A percentile compares a stretch with the other conserved stretches of the same genome.
Evolutionary conservation across 2,797 vertebrate species (phyloP).

Genomic region (Eremophila alpestris): DNA sequence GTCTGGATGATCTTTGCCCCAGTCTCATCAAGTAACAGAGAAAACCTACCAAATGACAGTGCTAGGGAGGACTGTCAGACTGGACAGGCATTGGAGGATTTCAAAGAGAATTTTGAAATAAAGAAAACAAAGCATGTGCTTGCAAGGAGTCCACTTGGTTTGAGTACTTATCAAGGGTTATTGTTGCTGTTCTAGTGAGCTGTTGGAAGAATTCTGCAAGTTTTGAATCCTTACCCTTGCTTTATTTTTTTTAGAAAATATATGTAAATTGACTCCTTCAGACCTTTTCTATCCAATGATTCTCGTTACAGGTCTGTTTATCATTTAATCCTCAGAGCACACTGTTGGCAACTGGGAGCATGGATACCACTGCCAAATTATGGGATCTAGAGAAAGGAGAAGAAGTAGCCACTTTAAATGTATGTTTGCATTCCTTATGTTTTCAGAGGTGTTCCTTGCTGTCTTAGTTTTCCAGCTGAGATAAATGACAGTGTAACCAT

Average conservation of each 20-base stretch:
- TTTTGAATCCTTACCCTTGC: neutral
- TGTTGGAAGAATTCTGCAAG: neutral
- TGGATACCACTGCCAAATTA: conserved; percentile 89
- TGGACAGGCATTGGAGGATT: neutral
- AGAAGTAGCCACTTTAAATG: conserved; percentile 84
- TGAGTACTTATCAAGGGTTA: neutral
- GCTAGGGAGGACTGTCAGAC: neutral
- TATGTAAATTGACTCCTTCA: neutral
- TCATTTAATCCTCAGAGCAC: conserved; percentile 95
- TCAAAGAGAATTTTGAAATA: neutral
- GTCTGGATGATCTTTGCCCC: neutral
- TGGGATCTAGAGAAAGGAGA: conserved; percentile 90
- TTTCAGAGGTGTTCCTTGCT: neutral
- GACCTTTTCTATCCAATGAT: neutral
- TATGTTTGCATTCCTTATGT: conserved; percentile 56
- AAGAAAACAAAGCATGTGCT: neutral
- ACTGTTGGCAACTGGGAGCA: conserved; percentile 92
- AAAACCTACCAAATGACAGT: neutral
- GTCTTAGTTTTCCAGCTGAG: neutral
- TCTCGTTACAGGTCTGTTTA: conserved; percentile 86
- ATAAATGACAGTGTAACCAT: neutral
- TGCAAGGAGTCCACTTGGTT: neutral
- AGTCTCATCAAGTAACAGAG: neutral
- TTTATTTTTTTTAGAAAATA: neutral
- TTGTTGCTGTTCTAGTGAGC: neutral